Evolutionary conservation across 2,113 vertebrate species (phyloP), one percentile per base, ranked within the genome.

Genomic region (Pelodiscus sinensis): DNA sequence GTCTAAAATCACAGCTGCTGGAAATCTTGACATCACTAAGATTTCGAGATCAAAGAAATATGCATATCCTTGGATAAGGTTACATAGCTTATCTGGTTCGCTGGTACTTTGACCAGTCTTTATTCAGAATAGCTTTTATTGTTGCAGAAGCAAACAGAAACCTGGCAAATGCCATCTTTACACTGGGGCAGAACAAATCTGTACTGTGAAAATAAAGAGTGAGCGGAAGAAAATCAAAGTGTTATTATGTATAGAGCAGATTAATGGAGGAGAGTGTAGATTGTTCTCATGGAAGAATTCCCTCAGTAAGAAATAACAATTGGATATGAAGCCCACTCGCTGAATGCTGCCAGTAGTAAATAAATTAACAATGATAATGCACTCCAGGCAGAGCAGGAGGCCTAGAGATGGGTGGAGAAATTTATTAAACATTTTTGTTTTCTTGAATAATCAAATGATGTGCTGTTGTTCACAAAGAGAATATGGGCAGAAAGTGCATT

Each of bases 121-220:
- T 86, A 93, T 90, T 79, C 31, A 55, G 81, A n/a, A 89, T 81
- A 84, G 44, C 50, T 84, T 75, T 51, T 27, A 80, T 93, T 92
- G 52, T 38, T 91, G 84, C 82, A 79, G 73, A 51, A 71, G 88
- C 80, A 87, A 96, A 38, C 0, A 2, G 86, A 84, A 92, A 52
- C 50, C 21, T 89, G 71, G 75, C 90, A 92, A 94, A 88, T 82
- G 52, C 82, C 80, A 58, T 84, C 56, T 6, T 82, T 86, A 15
- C 12, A 3, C 55, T 86, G 75, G 89, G 84, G 57, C n/a, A 50
- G 62, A 91, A 35, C 13, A 80, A 90, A 94, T 57, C 77, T 75
- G 50, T 71, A 4, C 68, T 94, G 60, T 87, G 71, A 56, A 90
- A 62, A 60, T 21, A 51, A 82, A 13, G n/a, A 90, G n/a, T 79